phyloP scores from a whole-genome alignment of 2,888 invertebrate species.

The Brenthis hecate region DNA sequence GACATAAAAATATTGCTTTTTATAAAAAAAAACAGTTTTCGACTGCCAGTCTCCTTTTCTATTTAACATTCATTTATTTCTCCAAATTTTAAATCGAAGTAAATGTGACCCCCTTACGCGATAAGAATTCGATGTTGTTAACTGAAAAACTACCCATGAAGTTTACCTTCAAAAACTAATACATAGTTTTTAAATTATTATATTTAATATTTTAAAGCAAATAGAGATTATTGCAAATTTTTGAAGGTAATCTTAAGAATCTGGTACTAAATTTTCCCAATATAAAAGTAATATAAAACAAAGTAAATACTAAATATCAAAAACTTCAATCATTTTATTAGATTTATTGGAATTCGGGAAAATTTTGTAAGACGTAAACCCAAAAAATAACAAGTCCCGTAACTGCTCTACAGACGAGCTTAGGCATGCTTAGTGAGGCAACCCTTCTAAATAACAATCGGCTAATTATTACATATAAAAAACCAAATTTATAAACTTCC shows the following conservation, averaged over 20 bases:
- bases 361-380: constrained; percentile 40
- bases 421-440: constrained; percentile 42
- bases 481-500: neutral
- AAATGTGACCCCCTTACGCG: constrained; percentile 12
- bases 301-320: neutral
- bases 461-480: constrained; percentile 22
- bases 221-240: constrained; percentile 1
- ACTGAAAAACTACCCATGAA: constrained; percentile 5
- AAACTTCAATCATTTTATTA: neutral
- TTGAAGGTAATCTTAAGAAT: constrained; percentile 29
- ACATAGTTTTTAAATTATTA: neutral
- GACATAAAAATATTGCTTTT: too few species aligned
- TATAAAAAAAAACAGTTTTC: constrained; percentile 1
- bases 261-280: constrained; percentile 29
- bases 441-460: constrained; percentile 36
- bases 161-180: constrained; percentile 28
- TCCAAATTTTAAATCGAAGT: constrained; percentile 24
- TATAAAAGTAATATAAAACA: neutral
- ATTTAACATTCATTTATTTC: constrained; percentile 35
- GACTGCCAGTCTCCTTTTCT: constrained; percentile 33
- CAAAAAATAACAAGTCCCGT: constrained; percentile 37
- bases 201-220: too few species aligned
- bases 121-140: constrained; percentile 33
- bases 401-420: constrained; percentile 51
- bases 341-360: constrained; percentile 39